Conservation (phyloP, 2,113 vertebrate species). For the Silurus asotus region DNA sequence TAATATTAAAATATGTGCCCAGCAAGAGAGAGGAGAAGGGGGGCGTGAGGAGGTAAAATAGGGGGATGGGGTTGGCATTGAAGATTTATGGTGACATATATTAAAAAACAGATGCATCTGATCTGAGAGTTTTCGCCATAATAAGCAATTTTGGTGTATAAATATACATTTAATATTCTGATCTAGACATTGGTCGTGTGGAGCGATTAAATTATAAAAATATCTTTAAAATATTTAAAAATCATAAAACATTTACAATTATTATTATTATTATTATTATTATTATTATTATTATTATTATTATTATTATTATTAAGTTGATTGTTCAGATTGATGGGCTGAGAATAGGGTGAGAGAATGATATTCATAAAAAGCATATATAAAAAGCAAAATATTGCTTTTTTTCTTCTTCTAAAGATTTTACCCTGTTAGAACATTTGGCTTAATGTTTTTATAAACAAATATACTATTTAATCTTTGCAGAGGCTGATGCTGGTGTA, state of each 20-base stretch:
- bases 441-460: neutral
- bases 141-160: neutral
- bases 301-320: neutral
- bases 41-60: neutral
- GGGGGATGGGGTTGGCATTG: constrained; percentile 28
- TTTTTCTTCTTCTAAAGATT: neutral
- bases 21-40: constrained; percentile 64
- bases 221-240: neutral
- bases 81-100: constrained; percentile 30
- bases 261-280: neutral
- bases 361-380: too few relatives aligned
- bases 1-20: constrained; percentile 87
- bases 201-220: neutral
- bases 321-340: neutral
- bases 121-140: constrained; percentile 5
- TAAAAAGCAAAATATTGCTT: too few relatives aligned
- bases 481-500: neutral
- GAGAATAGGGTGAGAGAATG: neutral
- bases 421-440: neutral
- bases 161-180: neutral
- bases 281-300: neutral
- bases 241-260: neutral
- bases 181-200: neutral
- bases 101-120: constrained; percentile 15
- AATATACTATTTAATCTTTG: too few relatives aligned